A percentile compares a stretch with the other conserved stretches of the same genome.
phyloP scores from a whole-genome alignment of 1,140 invertebrate genomes.

The Contarinia nasturtii region DNA sequence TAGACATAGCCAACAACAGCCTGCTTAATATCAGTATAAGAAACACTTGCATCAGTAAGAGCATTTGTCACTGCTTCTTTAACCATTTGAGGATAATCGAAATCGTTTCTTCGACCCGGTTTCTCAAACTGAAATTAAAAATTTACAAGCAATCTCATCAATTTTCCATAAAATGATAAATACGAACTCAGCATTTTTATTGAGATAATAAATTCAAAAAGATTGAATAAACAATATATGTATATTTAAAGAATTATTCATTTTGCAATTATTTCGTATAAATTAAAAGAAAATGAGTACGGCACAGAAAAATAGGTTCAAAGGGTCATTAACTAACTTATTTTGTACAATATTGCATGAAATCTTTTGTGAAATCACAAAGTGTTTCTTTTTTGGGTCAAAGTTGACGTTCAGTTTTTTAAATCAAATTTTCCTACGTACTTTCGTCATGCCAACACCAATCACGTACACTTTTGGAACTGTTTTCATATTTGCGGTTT shows the following conservation, averaged over 20 bases:
- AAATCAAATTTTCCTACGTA: conserved; percentile 13
- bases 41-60: conserved; percentile 66
- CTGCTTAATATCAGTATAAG: conserved; percentile 65
- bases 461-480: conserved; percentile 58
- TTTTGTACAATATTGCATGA: no score
- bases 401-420: no score
- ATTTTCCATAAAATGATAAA: neutral
- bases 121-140: conserved; percentile 36
- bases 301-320: no score
- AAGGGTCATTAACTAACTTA: no score
- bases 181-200: no score
- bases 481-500: neutral
- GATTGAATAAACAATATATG: neutral
- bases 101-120: conserved; percentile 55
- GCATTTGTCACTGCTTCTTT: conserved; percentile 85
- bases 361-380: no score
- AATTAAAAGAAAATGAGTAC: no score
- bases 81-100: conserved; percentile 89
- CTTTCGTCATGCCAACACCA: conserved; percentile 94
- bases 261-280: no score
- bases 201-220: no score
- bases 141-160: neutral
- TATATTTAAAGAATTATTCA: neutral
- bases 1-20: conserved; percentile 89
- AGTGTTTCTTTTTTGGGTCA: no score